phyloP scores from a whole-genome alignment of 1,140 invertebrate genomes.

The Rhopalosiphum padi region DNA sequence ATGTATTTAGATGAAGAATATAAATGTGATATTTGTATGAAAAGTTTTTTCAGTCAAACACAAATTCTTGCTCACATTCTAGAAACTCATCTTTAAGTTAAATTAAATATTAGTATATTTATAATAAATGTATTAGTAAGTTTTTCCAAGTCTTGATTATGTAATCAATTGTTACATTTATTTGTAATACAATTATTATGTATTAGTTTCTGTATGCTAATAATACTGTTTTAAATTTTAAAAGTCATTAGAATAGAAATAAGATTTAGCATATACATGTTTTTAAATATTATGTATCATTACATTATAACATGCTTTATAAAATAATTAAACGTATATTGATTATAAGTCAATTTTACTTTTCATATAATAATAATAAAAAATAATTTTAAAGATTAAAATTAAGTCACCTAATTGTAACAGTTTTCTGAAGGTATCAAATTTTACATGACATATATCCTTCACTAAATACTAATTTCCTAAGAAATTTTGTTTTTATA shows the following conservation, averaged over 20 bases:
- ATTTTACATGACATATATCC: not conserved
- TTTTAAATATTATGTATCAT: not conserved
- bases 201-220: too few relatives aligned
- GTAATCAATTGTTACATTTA: not conserved
- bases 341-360: not conserved
- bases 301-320: not conserved
- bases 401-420: not conserved
- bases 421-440: not conserved
- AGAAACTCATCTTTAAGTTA: conserved; percentile 28
- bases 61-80: conserved; percentile 35
- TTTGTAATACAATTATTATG: not conserved
- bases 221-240: not conserved
- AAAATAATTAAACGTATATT: not conserved
- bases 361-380: not conserved
- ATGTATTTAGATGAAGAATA: not conserved
- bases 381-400: not conserved
- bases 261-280: not conserved
- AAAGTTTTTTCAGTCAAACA: not conserved
- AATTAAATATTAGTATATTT: not conserved
- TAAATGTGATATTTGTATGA: conserved; percentile 48
- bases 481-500: not conserved
- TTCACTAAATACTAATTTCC: not conserved
- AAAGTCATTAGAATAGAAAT: too few relatives aligned
- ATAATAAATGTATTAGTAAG: not conserved
- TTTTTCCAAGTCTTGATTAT: not conserved